phyloP scores from a whole-genome alignment of 23 tunicate genomes.

The Clavelina lepadiformis region DNA sequence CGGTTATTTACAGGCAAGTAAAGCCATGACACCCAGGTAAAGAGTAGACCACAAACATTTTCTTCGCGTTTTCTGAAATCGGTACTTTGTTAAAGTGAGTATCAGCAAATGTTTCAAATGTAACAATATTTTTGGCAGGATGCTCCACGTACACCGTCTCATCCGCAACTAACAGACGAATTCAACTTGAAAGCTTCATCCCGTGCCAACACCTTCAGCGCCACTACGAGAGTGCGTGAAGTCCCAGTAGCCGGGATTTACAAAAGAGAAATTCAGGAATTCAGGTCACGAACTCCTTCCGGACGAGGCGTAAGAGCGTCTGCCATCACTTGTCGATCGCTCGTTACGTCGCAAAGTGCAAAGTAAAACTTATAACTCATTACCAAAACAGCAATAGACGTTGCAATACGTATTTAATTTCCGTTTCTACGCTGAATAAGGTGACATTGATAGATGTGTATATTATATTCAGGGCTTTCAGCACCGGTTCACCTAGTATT shows the following conservation, averaged over 20 bases:
- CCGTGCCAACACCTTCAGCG: conserved; percentile 77
- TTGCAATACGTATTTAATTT: too few relatives aligned
- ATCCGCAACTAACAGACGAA: conserved; percentile 78
- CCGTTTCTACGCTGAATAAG: too few relatives aligned
- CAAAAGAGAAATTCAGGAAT: conserved; percentile 81
- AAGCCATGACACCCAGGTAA: too few relatives aligned
- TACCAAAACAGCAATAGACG: too few relatives aligned
- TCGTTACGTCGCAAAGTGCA: conserved; percentile 63
- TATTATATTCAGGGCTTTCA: conserved; percentile 25
- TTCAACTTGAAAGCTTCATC: conserved; percentile 70
- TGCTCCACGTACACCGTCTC: neutral
- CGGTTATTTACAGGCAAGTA: conserved; percentile 31
- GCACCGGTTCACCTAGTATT: conserved; percentile 12
- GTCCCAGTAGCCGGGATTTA: conserved; percentile 80
- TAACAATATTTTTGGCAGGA: conserved; percentile 16
- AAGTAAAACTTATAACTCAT: conserved; percentile 20
- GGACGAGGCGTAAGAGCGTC: conserved; percentile 79
- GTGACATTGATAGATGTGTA: too few relatives aligned
- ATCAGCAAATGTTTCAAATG: too few relatives aligned
- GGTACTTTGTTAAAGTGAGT: too few relatives aligned
- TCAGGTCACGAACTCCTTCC: conserved; percentile 77
- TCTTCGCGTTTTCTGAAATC: too few relatives aligned
- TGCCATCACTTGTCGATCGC: conserved; percentile 71
- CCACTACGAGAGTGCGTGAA: conserved; percentile 83
- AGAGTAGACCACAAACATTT: too few relatives aligned